Evolutionary conservation across 2,888 invertebrate species (phyloP), one percentile per base, ranked within the genome.

Genomic region (Diarsia mendica): DNA sequence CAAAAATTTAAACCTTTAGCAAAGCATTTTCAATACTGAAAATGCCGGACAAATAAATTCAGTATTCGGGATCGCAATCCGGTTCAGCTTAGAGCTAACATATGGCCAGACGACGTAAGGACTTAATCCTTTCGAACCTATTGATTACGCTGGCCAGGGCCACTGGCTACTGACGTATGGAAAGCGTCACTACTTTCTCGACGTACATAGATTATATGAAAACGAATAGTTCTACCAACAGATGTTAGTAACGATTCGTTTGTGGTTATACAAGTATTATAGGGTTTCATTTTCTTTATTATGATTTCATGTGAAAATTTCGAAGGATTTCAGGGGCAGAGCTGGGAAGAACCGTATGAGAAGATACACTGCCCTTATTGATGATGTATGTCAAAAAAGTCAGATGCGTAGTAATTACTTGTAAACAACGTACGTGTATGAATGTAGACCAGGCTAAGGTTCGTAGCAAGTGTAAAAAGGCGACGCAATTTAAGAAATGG

Each of bases 111-210:
- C 65, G 55, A 72, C 72, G 82, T 61, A 67, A 28, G 58, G 68
- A 69, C 71, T 67, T 81, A 84, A 85, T 85, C 85, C 85, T 53
- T 75, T 68, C 44, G 13, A 67, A 72, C 39, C 20, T 85, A 82
- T 82, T 75, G 82, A 82, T 85, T 81, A 66, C 28, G 48, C 3
- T 63, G 10, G 61, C 55, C 23, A 23, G 23, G 23, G 23, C 11
- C 11, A 53, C 18, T 63, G 20, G 49, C 39, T 58, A 61, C 58
- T 81, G 82, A 67, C 85, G 85, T 72, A 81, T 60, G 58, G 0
- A 33, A 28, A 60, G 11, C 71, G 68, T 85, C 85, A 82, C 66
- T 60, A n/a, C 44, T 85, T 63, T 81, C 80, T 63, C 44, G 39
- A 55, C 13, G 49, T 51, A 39, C 8, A 67, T 51, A 55, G 18